A percentile compares a stretch with the other conserved stretches of the same genome.
Evolutionary conservation across 2,888 invertebrate genomes (phyloP).

Genomic region (Idaea dimidiata): DNA sequence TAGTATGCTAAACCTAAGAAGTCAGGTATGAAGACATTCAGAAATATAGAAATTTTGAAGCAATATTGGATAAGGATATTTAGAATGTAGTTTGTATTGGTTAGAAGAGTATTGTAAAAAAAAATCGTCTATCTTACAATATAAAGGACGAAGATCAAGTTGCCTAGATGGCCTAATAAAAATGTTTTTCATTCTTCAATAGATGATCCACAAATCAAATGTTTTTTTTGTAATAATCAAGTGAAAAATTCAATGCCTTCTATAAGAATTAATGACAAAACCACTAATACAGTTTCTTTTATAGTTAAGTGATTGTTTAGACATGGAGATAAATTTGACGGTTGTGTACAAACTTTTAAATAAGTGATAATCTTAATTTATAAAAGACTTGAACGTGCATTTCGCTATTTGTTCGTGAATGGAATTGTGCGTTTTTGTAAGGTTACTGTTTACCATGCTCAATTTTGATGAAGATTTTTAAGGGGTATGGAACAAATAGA

Average conservation of each 20-base stretch:
- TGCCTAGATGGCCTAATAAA: too few species aligned
- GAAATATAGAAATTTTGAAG: too few species aligned
- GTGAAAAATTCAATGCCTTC: background rate
- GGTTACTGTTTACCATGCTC: background rate
- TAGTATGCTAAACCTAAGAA: too few species aligned
- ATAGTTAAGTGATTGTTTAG: background rate
- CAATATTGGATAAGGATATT: too few species aligned
- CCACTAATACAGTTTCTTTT: background rate
- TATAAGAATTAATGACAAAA: background rate
- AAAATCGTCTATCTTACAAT: too few species aligned
- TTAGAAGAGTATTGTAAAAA: too few species aligned
- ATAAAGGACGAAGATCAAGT: too few species aligned
- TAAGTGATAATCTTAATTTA: background rate
- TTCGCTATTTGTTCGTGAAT: background rate
- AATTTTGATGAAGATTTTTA: background rate
- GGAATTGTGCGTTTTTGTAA: background rate
- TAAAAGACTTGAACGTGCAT: conserved; percentile 2
- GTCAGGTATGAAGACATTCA: too few species aligned
- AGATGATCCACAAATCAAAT: too few species aligned
- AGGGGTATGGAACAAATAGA: background rate
- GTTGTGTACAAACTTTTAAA: background rate
- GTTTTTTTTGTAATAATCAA: too few species aligned
- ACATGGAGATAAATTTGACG: background rate
- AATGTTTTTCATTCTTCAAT: too few species aligned
- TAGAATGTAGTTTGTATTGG: too few species aligned